Evolutionary conservation across 2,113 vertebrate genomes (phyloP), one percentile per base, ranked within the genome.

Genomic region (Phalacrocorax aristotelis): DNA sequence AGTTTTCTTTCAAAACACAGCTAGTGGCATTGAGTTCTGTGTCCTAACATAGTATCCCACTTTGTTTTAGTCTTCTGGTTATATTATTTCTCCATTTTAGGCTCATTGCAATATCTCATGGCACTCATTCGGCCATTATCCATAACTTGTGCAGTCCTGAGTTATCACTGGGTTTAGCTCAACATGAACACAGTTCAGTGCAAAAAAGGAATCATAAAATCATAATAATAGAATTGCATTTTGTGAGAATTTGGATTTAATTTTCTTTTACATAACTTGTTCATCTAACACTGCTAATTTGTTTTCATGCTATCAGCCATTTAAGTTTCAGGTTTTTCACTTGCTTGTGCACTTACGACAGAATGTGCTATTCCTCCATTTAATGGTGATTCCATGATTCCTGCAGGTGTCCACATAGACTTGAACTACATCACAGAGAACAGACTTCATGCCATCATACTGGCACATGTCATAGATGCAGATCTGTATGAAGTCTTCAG

Each of bases 391-490:
- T 69, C 98, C 97, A 30, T 97, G 22, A 32, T 61, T 94, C 83
- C 85, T 97, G 92, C 98, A 98, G 79, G 91, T 96, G 30, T 97
- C 97, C 66, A 94, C 97, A 26, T 98, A 98, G 82, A 89, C 94
- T 62, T 98, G 97, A 64, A 95, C 86, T 42, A 97, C 95, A 61
- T 97, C 91, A 0, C 98, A 98, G 61, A 98, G 96, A 11, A 97
- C 52, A 16, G 98, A 95, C 16, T 79, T 93, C 98, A 98, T 98
- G 22, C 97, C 97, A 4, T 97, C 87, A 18, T 97, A 98, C 70
- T 69, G 97, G 83, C 98, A 98, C 98, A 98, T 97, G 76, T 98
- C 98, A 54, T 97, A 97, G 42, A 97, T 13, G 80, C 98, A 98
- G 65, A 82, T 95, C 77, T 97, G 74, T 83, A 97, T 32, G 77